Base-by-base conservation (phyloP, 2,113 vertebrate species). In the Phalacrocorax brasilianus region DNA sequence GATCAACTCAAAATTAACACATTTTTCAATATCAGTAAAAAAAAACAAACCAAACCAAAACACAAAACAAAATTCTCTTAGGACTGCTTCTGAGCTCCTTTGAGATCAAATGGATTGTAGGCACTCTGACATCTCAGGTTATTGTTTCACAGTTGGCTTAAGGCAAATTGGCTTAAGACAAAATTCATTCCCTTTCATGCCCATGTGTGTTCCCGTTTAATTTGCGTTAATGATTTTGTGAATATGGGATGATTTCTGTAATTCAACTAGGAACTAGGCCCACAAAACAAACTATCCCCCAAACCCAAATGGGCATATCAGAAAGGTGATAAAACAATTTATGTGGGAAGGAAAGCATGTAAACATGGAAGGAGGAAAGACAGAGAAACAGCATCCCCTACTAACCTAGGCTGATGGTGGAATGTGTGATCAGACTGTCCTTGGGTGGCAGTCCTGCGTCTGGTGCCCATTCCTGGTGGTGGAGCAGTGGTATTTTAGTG, bases 191-290 rank as follows among this genome's bases (percentile, higher is more conserved):
- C 12, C 20, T 92, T 94, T 90, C 30, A 68, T 71, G 30, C n/a
- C 33, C 18, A 15, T 42, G 26, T 53, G 42, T 24, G 67, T 95
- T 92, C 42, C 4, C 22, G 50, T 95, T 94, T 89, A 84, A 85
- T 94, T 93, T 91, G 26, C 40, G 84, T 73, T 93, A 90, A 84
- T 74, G 58, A 49, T 89, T 88, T 38, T 68, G 63, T 88, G 74
- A 90, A 52, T 27, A 52, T 61, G 38, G 27, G 27, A 45, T 45
- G 18, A 30, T 65, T 81, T 83, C 38, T 91, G 75, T 73, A 59
- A 80, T 73, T 70, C 49, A 72, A 55, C 74, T 72, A 52, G 35
- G 49, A 76, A 53, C 33, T 35, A 56, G 15, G 15, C 27, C 70
- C 35, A 61, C 21, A 65, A 88, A 93, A 45, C 22, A 67, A 88